Percentiles rank a stretch among this genome's conserved stretches.
phyloP scores from a whole-genome alignment of 2,113 vertebrate genomes.

The Phaethon lepturus region DNA sequence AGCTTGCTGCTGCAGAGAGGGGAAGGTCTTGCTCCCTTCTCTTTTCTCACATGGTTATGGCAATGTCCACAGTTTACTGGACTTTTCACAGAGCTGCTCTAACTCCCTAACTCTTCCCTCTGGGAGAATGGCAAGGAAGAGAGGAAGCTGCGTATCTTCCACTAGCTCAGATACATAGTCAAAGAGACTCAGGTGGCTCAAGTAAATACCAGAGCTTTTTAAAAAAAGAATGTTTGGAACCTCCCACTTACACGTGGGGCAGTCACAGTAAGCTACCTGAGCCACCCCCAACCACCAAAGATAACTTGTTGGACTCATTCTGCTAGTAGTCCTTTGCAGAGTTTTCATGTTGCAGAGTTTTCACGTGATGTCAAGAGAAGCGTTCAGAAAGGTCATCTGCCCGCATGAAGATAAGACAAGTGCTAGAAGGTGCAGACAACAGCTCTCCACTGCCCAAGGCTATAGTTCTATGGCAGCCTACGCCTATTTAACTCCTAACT shows the following conservation, averaged over 20 bases:
- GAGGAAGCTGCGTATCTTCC: background rate
- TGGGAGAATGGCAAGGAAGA: background rate
- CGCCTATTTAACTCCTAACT: background rate
- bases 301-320: background rate
- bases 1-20: background rate
- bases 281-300: background rate
- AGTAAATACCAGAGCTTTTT: background rate
- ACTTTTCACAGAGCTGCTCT: background rate
- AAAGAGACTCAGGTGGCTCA: background rate
- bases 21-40: background rate
- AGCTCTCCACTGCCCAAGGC: background rate
- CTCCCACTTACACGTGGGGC: rapidly evolving
- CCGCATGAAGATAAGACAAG: background rate
- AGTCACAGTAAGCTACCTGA: background rate
- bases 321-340: background rate
- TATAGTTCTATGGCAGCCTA: background rate
- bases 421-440: background rate
- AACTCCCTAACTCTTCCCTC: background rate
- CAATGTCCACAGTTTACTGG: background rate
- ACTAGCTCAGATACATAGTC: rapidly evolving
- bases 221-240: background rate
- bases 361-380: background rate
- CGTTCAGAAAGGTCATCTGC: background rate
- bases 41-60: background rate
- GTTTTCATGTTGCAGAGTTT: background rate